These are phyloP conservation scores for Phytoseiulus persimilis DNA, from an alignment of 2,888 invertebrate species.

Conservation along the genomic window DNA sequence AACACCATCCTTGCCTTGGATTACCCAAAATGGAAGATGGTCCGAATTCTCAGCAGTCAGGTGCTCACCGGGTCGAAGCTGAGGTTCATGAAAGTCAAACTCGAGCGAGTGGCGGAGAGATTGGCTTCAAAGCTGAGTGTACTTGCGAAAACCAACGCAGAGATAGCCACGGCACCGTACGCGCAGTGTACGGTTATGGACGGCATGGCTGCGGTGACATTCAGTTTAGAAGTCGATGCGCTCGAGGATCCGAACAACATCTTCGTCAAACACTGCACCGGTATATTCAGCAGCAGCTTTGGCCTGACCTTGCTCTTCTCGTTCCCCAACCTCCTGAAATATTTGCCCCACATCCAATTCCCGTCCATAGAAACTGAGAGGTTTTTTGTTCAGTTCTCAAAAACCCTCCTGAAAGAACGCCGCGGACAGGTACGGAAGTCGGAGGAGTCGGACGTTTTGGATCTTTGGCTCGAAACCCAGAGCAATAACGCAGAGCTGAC, in stretches of 20 bases:
- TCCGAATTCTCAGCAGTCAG: neutral
- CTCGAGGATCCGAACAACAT: neutral
- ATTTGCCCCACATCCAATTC: conserved; percentile 11
- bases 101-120: neutral
- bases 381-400: neutral
- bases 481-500: neutral
- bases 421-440: neutral
- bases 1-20: neutral
- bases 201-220: neutral
- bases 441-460: neutral
- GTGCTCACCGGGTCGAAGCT: conserved; percentile 6
- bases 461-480: neutral
- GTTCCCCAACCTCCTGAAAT: neutral
- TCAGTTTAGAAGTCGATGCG: neutral
- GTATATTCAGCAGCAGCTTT: neutral
- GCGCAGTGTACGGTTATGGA: neutral
- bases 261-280: neutral
- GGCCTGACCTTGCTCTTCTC: neutral
- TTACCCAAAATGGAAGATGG: neutral
- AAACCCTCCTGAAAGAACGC: neutral
- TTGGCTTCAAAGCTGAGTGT: neutral
- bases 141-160: neutral
- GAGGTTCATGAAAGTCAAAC: neutral
- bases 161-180: neutral
- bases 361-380: neutral